These are phyloP conservation scores for Scaptomyza polygonia DNA, from an alignment of 2,888 invertebrate genomes.

Conservation along the genomic window DNA sequence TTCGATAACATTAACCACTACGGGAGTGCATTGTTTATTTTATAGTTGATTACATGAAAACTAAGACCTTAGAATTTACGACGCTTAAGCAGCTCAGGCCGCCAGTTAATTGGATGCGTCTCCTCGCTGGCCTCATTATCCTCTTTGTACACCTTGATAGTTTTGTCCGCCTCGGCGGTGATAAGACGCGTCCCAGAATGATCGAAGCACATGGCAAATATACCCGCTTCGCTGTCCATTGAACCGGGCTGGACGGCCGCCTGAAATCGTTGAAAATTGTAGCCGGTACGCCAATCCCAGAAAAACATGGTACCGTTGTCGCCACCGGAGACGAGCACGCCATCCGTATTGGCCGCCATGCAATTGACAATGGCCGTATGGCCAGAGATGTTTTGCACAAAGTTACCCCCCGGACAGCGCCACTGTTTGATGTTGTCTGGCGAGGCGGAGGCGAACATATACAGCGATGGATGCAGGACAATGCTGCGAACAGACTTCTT, in stretches of 20 bases:
- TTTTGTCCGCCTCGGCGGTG: slow-evolving; percentile 99
- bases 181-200: slow-evolving; percentile 97
- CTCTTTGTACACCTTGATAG: slow-evolving; percentile 99
- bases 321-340: slow-evolving; percentile 98
- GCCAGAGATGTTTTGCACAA: slow-evolving; percentile 97
- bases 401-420: slow-evolving; percentile 99
- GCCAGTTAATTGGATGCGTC: slow-evolving; percentile 98
- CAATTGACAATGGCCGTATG: slow-evolving; percentile 99
- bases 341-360: slow-evolving; percentile 96
- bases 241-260: slow-evolving; percentile 99
- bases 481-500: slow-evolving; percentile 96
- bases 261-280: slow-evolving; percentile 97
- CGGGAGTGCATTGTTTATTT: slow-evolving; percentile 9
- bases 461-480: slow-evolving; percentile 90
- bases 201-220: slow-evolving; percentile 98
- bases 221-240: slow-evolving; percentile 99
- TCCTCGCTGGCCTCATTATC: slow-evolving; percentile 98
- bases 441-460: slow-evolving; percentile 98
- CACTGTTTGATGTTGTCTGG: slow-evolving; percentile 99
- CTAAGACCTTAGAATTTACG: slow-evolving; percentile 90
- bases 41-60: not conserved
- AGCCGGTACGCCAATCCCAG: slow-evolving; percentile 99
- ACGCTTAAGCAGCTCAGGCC: slow-evolving; percentile 97
- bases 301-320: slow-evolving; percentile 98
- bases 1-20: not conserved